Percentiles rank a stretch among this genome's conserved stretches.
phyloP scores from a whole-genome alignment of 2,888 invertebrate genomes.

The Drosophila demipolita region DNA sequence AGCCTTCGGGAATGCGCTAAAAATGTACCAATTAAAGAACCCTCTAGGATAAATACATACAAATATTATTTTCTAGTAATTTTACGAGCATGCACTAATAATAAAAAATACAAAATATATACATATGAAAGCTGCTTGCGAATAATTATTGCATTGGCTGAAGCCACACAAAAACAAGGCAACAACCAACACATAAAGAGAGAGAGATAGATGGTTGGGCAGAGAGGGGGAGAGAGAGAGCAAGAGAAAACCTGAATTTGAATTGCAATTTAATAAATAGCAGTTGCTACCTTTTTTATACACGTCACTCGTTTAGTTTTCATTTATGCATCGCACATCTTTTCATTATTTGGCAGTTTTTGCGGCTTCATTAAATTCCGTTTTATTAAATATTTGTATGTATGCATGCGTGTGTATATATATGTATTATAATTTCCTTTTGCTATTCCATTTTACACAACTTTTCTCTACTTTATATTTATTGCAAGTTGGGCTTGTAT shows the following conservation, averaged over 20 bases:
- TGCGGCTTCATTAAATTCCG: constrained; percentile 65
- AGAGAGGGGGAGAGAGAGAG: not conserved
- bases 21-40: constrained; percentile 49
- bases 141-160: constrained; percentile 38
- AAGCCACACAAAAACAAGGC: constrained; percentile 62
- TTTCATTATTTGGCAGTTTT: constrained; percentile 61
- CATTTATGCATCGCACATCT: constrained; percentile 65
- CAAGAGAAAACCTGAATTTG: constrained; percentile 60
- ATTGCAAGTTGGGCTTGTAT: constrained; percentile 44
- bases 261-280: constrained; percentile 73
- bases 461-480: constrained; percentile 72
- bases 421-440: constrained; percentile 49
- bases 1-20: constrained; percentile 36
- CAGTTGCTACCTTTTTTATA: constrained; percentile 66
- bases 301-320: constrained; percentile 66
- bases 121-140: not conserved
- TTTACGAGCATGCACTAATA: constrained; percentile 52
- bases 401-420: constrained; percentile 2
- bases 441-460: constrained; percentile 63
- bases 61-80: constrained; percentile 52
- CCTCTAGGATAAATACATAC: constrained; percentile 44
- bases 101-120: constrained; percentile 17
- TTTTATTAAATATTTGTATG: constrained; percentile 41
- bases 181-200: constrained; percentile 4
- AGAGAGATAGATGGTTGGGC: constrained; percentile 2